These are phyloP conservation scores for Nannospalax galili DNA, from an alignment of 2,113 vertebrate genomes.

Conservation along the genomic window DNA sequence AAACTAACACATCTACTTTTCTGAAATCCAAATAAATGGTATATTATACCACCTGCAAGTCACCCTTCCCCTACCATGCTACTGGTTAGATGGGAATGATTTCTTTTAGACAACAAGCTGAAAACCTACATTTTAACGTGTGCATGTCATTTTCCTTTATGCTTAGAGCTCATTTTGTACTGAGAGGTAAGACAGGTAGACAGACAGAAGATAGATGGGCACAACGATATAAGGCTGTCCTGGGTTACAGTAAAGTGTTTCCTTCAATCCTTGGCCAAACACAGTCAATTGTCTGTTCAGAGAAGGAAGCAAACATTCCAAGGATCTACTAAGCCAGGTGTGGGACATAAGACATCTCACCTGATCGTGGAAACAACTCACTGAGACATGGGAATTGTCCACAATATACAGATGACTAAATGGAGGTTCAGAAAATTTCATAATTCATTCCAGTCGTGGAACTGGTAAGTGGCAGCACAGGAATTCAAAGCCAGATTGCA, in stretches of 20 bases:
- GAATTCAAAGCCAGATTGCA: background rate
- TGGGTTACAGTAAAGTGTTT: background rate
- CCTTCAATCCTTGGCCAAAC: conserved; percentile 31
- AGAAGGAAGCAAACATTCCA: background rate
- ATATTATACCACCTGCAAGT: background rate
- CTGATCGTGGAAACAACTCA: background rate
- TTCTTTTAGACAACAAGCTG: background rate
- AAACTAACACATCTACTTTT: background rate
- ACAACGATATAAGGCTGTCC: background rate
- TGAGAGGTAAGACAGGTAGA: background rate
- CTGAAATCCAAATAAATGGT: conserved; percentile 10
- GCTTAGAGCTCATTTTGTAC: background rate
- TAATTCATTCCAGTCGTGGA: background rate
- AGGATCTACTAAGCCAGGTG: background rate
- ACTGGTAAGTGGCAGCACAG: background rate
- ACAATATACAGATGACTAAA: background rate
- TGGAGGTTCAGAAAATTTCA: background rate
- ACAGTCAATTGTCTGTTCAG: background rate
- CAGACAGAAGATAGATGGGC: background rate
- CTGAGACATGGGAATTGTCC: background rate
- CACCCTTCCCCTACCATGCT: background rate
- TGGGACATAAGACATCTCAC: background rate
- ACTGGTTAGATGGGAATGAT: background rate
- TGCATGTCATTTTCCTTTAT: background rate
- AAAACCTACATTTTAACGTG: background rate